Base-by-base conservation (phyloP, 2,797 vertebrate genomes). In the Arremon aurantiirostris region DNA sequence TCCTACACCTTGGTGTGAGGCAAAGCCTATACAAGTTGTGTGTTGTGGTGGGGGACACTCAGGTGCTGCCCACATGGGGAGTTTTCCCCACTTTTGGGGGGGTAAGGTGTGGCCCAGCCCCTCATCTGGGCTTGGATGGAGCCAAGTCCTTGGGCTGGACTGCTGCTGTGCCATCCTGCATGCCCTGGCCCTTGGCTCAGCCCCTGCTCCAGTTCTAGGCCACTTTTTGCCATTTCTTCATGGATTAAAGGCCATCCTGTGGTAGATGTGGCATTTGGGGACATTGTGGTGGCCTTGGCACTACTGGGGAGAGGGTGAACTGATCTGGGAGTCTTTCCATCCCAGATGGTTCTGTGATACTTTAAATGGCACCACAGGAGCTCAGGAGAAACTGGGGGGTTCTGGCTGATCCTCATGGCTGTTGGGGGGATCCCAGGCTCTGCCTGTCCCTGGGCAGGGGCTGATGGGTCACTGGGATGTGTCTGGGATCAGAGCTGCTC, bases 341-440 rank as follows among this genome's bases (percentile, higher is more conserved):
- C 17, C 20, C 14, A 13, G 19, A 5, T 1, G 2, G 3, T 39
- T 27, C 17, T 55, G 11, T 37, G 23, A 13, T 26, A 5, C 3
- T 42, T 14, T 7, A 27, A 6, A 14, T 56, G 32, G 3, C 12
- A 3, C 1, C 4, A 1, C 8, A 8, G 16, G 34, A 46, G 52
- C 46, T 14, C 14, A 1, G 7, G 7, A 26, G 30, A 21, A 32
- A 14, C 3, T 1, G 5, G 7, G 7, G 15, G 8, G 0, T 19
- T 82, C 27, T 37, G 39, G 2, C 21, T 0, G 0, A 2, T 11
- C 9, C 20, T 14, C 0, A 0, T 17, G n/a, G 14, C 35, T 50
- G 5, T 2, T 39, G 15, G 2, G 26, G 30, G 14, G 5, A 4
- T 69, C 5, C 17, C 17, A 32, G 12, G 35, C 34, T 20, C 30